These are phyloP conservation scores for Luscinia luscinia DNA, from an alignment of 2,797 vertebrate species.

Conservation along the genomic window DNA sequence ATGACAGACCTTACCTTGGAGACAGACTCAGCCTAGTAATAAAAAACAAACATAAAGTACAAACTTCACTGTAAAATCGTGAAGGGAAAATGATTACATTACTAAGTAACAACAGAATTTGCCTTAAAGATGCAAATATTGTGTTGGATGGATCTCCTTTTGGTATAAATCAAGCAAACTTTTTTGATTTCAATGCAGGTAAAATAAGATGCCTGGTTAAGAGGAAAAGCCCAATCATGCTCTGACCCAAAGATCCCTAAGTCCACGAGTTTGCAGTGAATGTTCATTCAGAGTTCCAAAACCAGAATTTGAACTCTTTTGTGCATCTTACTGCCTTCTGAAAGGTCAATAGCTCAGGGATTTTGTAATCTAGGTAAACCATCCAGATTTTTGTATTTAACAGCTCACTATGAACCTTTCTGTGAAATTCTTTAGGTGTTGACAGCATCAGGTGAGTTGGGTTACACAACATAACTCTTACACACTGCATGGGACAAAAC, in stretches of 20 bases:
- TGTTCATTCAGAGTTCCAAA: not conserved
- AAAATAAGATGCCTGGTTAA: not conserved
- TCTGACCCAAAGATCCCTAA: not conserved
- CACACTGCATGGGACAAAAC: accelerated
- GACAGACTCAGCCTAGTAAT: not conserved
- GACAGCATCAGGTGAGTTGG: not conserved
- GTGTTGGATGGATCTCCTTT: not conserved
- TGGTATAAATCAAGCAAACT: not conserved
- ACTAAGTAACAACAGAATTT: not conserved
- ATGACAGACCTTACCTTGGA: not conserved
- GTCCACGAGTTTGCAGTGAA: not conserved
- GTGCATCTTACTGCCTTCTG: not conserved
- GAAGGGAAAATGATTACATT: not conserved
- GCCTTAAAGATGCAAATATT: not conserved
- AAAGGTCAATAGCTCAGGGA: not conserved
- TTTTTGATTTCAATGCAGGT: not conserved
- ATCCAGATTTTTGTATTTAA: not conserved
- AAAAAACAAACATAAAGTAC: not conserved
- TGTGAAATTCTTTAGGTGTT: not conserved
- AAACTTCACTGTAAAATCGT: not conserved
- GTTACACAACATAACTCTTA: not conserved
- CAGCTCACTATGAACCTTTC: not conserved
- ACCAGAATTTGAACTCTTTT: not conserved
- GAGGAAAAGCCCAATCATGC: not conserved
- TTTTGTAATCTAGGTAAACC: not conserved